A percentile compares a stretch with the other conserved stretches of the same genome.
Conservation (phyloP, 2,797 vertebrate genomes). For the Enteromius radiatus region DNA sequence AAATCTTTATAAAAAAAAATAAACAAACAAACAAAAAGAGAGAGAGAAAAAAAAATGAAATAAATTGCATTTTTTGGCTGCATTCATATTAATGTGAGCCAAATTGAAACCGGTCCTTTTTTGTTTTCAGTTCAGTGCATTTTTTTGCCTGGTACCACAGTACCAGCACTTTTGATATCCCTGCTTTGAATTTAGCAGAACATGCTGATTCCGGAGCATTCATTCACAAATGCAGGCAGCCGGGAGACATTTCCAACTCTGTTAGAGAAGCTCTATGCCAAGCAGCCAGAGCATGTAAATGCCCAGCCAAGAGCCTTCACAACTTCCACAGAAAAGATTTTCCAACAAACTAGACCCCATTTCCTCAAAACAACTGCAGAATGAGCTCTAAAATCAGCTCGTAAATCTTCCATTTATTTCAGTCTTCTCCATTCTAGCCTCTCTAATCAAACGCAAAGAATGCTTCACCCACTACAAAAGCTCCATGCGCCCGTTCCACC, state of each 20-base stretch:
- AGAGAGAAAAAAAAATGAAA: neutral
- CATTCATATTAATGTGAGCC: neutral
- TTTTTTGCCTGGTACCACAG: neutral
- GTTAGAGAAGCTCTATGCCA: constrained; percentile 26
- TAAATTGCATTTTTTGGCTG: neutral
- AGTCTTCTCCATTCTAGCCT: constrained; percentile 2
- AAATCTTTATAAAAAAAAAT: neutral
- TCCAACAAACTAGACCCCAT: constrained; percentile 42
- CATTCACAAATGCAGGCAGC: constrained; percentile 25
- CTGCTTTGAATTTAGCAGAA: constrained; percentile 13
- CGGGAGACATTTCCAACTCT: constrained; percentile 36
- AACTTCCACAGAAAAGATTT: constrained; percentile 14
- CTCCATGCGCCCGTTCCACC: neutral
- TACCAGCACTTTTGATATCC: neutral
- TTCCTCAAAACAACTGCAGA: constrained; percentile 40
- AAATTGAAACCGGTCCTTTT: neutral
- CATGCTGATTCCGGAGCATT: neutral
- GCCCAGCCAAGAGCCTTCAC: neutral
- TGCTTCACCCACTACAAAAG: constrained; percentile 32
- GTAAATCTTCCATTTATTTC: constrained; percentile 46
- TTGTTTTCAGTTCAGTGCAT: neutral
- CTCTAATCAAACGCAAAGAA: constrained; percentile 32
- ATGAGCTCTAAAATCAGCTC: constrained; percentile 32
- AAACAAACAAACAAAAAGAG: no score
- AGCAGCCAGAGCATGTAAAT: constrained; percentile 2